Conservation (phyloP, 2,797 vertebrate genomes). For the Melanogrammus aeglefinus region DNA sequence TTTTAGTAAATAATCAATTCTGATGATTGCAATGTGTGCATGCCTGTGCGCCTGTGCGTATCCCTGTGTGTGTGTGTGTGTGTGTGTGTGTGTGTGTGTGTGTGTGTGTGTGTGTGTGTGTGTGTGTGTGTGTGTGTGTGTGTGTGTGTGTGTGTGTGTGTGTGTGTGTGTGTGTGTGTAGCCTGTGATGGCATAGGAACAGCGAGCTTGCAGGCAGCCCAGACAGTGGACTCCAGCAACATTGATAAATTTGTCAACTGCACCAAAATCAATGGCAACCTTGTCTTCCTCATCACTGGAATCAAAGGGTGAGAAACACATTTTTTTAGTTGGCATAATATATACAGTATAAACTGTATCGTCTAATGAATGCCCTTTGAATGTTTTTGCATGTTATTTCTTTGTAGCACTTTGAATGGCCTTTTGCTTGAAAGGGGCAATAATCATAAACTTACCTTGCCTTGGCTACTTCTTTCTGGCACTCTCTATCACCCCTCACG, state of each 20-base stretch:
- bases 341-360: too few species aligned
- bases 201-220: constrained; percentile 84
- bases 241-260: constrained; percentile 98
- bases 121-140: constrained; percentile 1
- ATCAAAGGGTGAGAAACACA: constrained; percentile 88
- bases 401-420: too few species aligned
- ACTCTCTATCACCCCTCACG: too few species aligned
- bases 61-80: constrained; percentile 11
- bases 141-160: constrained; percentile 11
- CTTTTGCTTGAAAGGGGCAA: too few species aligned
- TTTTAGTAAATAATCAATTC: neutral
- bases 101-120: constrained; percentile 1
- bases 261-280: constrained; percentile 98
- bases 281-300: constrained; percentile 97
- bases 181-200: constrained; percentile 97
- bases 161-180: constrained; percentile 42
- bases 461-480: too few species aligned
- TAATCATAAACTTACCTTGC: too few species aligned
- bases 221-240: constrained; percentile 97
- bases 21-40: neutral
- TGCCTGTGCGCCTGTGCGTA: neutral
- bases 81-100: constrained; percentile 12
- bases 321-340: neutral
- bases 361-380: too few species aligned
- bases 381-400: too few species aligned